Evolutionary conservation across 2,797 vertebrate species (phyloP), one percentile per base, ranked within the genome.

Genomic region (Sebastes oblongus): DNA sequence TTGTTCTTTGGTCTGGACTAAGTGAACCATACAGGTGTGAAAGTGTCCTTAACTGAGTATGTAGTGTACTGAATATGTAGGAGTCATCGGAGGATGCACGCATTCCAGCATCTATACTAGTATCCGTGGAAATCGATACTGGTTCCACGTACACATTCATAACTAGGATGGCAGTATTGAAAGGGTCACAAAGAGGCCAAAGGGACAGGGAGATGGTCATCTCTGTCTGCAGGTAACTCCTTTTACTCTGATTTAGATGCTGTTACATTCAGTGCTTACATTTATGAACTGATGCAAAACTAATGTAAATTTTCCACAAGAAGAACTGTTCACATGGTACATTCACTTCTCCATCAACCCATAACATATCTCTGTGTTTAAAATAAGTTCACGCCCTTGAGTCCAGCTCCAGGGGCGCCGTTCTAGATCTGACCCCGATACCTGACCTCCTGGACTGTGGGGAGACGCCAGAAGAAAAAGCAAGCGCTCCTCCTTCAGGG

Each of bases 401-500:
- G 86, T 66, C 10, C 46, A 16, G 67, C 80, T 75, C 56, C 34
- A 11, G 74, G 29, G 62, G 60, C 11, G 4, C 64, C 68, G 61
- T 32, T 82, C 82, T 46, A 12, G 11, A 42, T 80, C 54, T 34
- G 50, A 80, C 73, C 72, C 66, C 7, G 3, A 5, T 60, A 36
- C 46, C 14, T 79, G 81, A 91, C 83, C 88, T 84, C 61, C 66
- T 56, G 55, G 6, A 61, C 74, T 18, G 30, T 6, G 4, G 34
- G 56, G 66, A 36, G 61, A 86, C 16, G 56, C 6, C 2, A 14
- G 77, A 46, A 75, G 16, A 27, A 13, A 81, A 78, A 86, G 67
- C 59, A 66, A 80, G 61, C 79, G 7, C 46, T 72, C 60, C 66
- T 65, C 70, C 88, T 86, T 79, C 52, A 46, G 82, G 77, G 75